Conservation (phyloP, 1,140 invertebrate genomes). For the Laupala kohalensis region DNA sequence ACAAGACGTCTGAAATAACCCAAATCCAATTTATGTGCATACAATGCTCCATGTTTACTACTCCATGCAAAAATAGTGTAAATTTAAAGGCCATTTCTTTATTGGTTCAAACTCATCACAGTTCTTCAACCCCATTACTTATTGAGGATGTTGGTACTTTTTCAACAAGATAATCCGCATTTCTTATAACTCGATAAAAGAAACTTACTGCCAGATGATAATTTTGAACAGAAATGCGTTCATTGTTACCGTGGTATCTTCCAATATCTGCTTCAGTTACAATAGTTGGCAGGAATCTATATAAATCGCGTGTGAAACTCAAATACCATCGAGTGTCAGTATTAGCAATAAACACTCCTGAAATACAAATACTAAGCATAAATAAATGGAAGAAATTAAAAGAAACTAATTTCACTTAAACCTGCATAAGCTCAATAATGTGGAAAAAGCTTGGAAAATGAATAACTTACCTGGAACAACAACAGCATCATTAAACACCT, state of each 20-base stretch:
- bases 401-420: not conserved
- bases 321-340: constrained; percentile 41
- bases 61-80: not conserved
- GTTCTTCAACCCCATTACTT: constrained; percentile 10
- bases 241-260: constrained; percentile 39
- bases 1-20: not conserved
- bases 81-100: not conserved
- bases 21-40: not conserved
- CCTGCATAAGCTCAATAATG: too few relatives aligned
- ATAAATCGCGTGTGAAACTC: constrained; percentile 33
- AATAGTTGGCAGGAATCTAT: constrained; percentile 35
- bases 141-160: constrained; percentile 13
- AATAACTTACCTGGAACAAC: constrained; percentile 35
- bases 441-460: too few relatives aligned
- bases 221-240: constrained; percentile 35
- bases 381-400: not conserved
- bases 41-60: not conserved
- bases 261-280: constrained; percentile 28
- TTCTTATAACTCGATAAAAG: constrained; percentile 37
- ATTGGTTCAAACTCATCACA: not conserved
- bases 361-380: constrained; percentile 11
- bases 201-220: constrained; percentile 38
- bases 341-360: constrained; percentile 36
- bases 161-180: constrained; percentile 28
- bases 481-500: constrained; percentile 31